Evolutionary conservation across 2,113 vertebrate species (phyloP).

Genomic region (Cyanoramphus novaezelandiae): DNA sequence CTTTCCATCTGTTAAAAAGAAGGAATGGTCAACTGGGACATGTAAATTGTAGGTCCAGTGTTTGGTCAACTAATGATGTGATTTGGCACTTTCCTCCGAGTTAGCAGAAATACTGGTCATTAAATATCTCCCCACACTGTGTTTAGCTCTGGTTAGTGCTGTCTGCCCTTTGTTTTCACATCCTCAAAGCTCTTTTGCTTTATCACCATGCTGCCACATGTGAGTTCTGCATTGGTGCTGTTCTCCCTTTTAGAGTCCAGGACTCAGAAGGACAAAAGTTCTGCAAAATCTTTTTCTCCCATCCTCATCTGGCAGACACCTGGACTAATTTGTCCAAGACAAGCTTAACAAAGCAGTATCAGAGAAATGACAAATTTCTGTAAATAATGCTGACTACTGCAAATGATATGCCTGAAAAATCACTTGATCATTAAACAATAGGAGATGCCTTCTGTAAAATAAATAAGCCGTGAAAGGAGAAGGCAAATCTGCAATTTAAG

Average conservation of each 20-base stretch:
- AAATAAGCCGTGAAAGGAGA: slow-evolving; percentile 9
- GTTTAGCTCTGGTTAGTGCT: not conserved
- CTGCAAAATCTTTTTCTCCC: not conserved
- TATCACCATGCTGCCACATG: not conserved
- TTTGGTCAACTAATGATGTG: not conserved
- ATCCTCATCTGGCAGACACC: not conserved
- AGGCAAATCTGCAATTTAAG: not conserved
- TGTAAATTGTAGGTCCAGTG: not conserved
- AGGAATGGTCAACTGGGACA: not conserved
- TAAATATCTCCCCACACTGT: not conserved
- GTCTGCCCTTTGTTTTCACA: not conserved
- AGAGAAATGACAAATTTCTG: not conserved
- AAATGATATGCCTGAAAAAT: not conserved
- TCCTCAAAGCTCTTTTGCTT: not conserved
- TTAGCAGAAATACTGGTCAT: not conserved
- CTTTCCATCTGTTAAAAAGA: slow-evolving; percentile 25
- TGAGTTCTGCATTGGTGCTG: not conserved
- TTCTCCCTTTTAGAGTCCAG: not conserved
- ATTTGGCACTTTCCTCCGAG: not conserved
- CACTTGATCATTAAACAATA: not conserved
- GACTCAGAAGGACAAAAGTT: not conserved
- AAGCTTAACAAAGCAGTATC: not conserved
- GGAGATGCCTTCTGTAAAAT: not conserved
- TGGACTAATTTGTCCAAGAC: not conserved
- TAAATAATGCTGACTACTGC: slow-evolving; percentile 18